These are phyloP conservation scores for Linnaemya vulpina DNA, from an alignment of 2,888 invertebrate species.

Conservation along the genomic window DNA sequence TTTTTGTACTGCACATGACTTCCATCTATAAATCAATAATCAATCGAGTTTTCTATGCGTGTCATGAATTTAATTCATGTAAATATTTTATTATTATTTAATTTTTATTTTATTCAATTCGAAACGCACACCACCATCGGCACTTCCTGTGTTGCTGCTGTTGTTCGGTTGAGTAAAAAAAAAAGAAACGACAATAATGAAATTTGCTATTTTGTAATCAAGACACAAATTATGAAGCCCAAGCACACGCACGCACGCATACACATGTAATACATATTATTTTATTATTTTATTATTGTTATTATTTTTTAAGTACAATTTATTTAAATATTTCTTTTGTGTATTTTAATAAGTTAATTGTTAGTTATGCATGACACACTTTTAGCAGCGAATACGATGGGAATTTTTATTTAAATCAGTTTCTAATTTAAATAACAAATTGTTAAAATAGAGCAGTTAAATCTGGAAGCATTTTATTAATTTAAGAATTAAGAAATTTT, in stretches of 20 bases:
- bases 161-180: not conserved
- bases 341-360: conserved; percentile 2
- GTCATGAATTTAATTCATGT: conserved; percentile 43
- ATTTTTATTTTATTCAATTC: not conserved
- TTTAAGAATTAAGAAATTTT: no score
- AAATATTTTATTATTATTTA: conserved; percentile 38
- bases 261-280: not conserved
- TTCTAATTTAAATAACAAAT: not conserved
- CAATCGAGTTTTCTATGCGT: conserved; percentile 59
- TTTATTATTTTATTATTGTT: not conserved
- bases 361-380: conserved; percentile 1
- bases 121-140: not conserved
- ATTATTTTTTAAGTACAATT: conserved; percentile 15
- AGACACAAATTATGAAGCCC: conserved; percentile 7
- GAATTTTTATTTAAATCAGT: conserved; percentile 21
- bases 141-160: not conserved
- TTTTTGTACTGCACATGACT: not conserved
- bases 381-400: not conserved
- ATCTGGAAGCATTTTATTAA: not conserved
- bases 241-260: not conserved
- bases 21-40: conserved; percentile 53
- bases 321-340: conserved; percentile 21
- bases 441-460: not conserved
- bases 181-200: conserved; percentile 19
- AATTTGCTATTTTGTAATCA: conserved; percentile 45